Evolutionary conservation across 35 echinoderm and acorn worm genomes (phyloP), one percentile per base, ranked within the genome.

Genomic region (Anneissia japonica): DNA sequence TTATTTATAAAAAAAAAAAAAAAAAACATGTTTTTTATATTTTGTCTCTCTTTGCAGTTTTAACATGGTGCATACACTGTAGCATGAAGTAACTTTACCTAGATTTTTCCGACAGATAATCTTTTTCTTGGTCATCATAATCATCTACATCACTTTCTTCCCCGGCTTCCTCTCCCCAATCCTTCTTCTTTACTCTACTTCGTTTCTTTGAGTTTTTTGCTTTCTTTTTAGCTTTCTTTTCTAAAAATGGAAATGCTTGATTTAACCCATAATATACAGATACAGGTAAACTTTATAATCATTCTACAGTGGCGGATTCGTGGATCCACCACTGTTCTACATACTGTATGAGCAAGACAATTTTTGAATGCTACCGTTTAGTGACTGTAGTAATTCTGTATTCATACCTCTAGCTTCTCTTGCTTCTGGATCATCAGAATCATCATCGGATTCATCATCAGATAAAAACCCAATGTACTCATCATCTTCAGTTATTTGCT

Each of bases 101-200:
- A 16, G 95, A 97, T 37, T 88, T 56, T 79, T 97, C 95, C 17
- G 95, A 97, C 76, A 93, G 79, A 83, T 97, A 97, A 79, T 97
- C 95, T 74, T 91, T 77, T 80, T 97, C 95, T 74, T 89, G 90
- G 39, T 88, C 95, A 84, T 97, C 95, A 89, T 93, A 97, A 75
- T 97, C 95, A 39, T 91, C 95, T 37, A 90, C 91, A 77, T 97
- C 95, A 84, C 95, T 97, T 75, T 97, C 95, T 79, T 97, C 95
- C 46, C 90, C 88, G 30, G 88, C 91, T 56, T 97, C 95, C 26
- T 87, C 86, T 12, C 90, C 91, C 0, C 74, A 82, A 29, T 84
- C 79, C 46, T 93, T 90, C 88, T 97, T 97, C 88, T 97, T 97
- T 86, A 74, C 86, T 84, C 87, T 84, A 21, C 31, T 26, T 74